phyloP scores from a whole-genome alignment of 2,113 vertebrate genomes.

The Mormyrus lacerda region DNA sequence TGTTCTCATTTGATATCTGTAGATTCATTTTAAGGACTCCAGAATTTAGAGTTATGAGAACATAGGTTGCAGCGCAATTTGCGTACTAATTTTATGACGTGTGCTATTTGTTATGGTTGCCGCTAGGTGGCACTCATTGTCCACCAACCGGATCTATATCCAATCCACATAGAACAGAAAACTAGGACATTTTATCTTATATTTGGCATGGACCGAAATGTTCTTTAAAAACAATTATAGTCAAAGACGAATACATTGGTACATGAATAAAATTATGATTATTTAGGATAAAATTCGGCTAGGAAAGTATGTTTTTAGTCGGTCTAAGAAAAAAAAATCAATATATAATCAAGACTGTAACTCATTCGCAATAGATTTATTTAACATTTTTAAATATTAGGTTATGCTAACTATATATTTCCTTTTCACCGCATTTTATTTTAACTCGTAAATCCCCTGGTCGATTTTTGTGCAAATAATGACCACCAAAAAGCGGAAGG shows the following conservation, averaged over 20 bases:
- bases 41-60: neutral
- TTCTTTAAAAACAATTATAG: neutral
- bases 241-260: neutral
- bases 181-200: neutral
- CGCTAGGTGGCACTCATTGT: conserved; percentile 17
- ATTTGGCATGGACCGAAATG: neutral
- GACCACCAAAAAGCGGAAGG: neutral
- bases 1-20: neutral
- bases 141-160: neutral
- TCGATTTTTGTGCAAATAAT: neutral
- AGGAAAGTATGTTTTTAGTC: neutral
- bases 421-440: neutral
- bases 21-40: neutral
- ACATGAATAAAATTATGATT: neutral
- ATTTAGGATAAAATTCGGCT: neutral
- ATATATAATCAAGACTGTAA: neutral
- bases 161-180: neutral
- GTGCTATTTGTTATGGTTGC: neutral
- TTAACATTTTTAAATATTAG: neutral
- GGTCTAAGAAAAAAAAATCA: neutral
- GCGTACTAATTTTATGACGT: neutral
- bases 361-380: neutral
- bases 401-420: neutral
- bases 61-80: neutral
- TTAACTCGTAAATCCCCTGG: neutral